These are phyloP conservation scores for Lapara coniferarum DNA, from an alignment of 2,888 invertebrate species.

Conservation along the genomic window DNA sequence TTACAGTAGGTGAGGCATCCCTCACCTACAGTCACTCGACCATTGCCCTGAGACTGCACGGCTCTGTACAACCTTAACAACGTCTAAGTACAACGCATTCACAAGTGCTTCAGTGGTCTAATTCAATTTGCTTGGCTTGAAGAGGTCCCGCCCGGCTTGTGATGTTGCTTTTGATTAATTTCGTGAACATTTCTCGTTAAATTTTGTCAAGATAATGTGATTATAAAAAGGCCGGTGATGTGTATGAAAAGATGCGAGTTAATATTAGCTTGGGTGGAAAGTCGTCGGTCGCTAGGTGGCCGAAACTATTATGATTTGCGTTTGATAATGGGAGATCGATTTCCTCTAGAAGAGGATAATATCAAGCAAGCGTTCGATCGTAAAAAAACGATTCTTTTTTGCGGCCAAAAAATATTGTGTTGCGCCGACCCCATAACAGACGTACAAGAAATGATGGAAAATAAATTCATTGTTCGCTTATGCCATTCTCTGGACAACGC, in stretches of 20 bases:
- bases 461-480: too few species aligned
- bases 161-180: slow-evolving; percentile 51
- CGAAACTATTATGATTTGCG: too few species aligned
- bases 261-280: not conserved
- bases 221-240: not conserved
- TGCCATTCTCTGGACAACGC: too few species aligned
- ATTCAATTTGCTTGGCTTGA: slow-evolving; percentile 52
- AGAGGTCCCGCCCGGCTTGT: slow-evolving; percentile 42
- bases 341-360: too few species aligned
- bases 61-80: not conserved
- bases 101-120: slow-evolving; percentile 36
- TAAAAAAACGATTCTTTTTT: too few species aligned
- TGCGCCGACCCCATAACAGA: too few species aligned
- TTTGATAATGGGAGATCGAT: not conserved
- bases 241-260: not conserved
- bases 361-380: too few species aligned
- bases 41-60: too few species aligned
- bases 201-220: not conserved
- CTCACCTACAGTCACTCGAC: too few species aligned
- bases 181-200: slow-evolving; percentile 37
- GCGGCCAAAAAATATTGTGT: too few species aligned
- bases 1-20: too few species aligned
- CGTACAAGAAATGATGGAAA: too few species aligned
- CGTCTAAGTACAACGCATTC: slow-evolving; percentile 23
- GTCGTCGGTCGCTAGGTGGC: not conserved